A percentile compares a stretch with the other conserved stretches of the same genome.
Conservation (phyloP, 2,113 vertebrate species). For the Sorex fumeus region DNA sequence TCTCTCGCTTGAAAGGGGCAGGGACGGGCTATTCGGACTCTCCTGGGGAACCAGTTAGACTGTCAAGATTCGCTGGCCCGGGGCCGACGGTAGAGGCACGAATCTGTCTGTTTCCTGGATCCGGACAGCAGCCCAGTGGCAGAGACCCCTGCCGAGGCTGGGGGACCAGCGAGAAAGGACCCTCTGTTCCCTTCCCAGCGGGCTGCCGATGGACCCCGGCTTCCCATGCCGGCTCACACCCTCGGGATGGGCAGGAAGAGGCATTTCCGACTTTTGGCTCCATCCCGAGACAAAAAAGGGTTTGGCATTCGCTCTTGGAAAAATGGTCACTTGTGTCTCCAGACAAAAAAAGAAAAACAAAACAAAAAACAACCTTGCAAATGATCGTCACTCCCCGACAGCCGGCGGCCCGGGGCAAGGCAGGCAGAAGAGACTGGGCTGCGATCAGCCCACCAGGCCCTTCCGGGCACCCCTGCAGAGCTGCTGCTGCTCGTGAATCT, state of each 20-base stretch:
- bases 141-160: neutral
- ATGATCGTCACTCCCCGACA: too few relatives aligned
- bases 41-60: neutral
- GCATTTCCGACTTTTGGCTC: neutral
- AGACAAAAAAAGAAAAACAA: neutral
- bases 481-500: too few relatives aligned
- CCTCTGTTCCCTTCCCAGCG: slow-evolving; percentile 5
- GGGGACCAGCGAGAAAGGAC: neutral
- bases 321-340: neutral
- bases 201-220: neutral
- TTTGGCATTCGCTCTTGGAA: neutral
- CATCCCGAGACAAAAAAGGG: neutral
- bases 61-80: neutral
- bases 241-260: slow-evolving; percentile 20
- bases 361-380: too few relatives aligned
- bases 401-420: too few relatives aligned
- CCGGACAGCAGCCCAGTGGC: neutral
- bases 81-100: neutral
- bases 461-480: neutral
- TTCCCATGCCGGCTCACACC: neutral
- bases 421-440: too few relatives aligned
- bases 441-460: too few relatives aligned
- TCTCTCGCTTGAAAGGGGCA: neutral
- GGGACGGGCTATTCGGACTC: neutral
- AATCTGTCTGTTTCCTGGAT: slow-evolving; percentile 19